These are phyloP conservation scores for Yoshiicerus persimilis DNA, from an alignment of 1,140 invertebrate species.

Conservation along the genomic window DNA sequence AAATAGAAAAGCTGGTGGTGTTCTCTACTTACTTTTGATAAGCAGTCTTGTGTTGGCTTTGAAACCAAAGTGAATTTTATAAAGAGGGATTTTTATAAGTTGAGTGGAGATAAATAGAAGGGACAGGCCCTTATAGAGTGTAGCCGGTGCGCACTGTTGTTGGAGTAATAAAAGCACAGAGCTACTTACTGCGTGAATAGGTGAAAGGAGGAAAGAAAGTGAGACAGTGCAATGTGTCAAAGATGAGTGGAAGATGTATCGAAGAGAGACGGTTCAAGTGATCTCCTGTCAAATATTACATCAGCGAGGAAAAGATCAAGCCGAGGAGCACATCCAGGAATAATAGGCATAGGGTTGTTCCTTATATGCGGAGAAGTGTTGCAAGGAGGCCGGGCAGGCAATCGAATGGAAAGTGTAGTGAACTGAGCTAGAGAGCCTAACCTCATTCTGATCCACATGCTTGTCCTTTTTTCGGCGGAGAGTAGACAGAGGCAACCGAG, in stretches of 20 bases:
- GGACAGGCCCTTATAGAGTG: neutral
- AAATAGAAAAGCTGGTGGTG: too few relatives aligned
- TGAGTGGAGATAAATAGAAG: neutral
- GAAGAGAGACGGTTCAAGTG: slow-evolving; percentile 7
- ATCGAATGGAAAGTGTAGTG: neutral
- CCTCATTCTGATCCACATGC: neutral
- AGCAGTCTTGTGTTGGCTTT: neutral
- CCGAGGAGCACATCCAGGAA: neutral
- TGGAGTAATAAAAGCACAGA: neutral
- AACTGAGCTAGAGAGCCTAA: neutral
- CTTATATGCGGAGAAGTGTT: neutral
- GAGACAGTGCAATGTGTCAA: slow-evolving; percentile 3
- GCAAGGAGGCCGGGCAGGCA: neutral
- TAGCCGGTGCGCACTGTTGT: neutral
- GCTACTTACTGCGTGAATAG: neutral
- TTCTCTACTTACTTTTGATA: too few relatives aligned
- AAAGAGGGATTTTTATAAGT: neutral
- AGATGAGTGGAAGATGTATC: slow-evolving; percentile 1
- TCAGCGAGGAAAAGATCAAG: neutral
- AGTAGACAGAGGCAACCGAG: neutral
- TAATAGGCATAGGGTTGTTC: neutral
- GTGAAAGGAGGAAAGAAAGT: neutral
- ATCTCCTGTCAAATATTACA: slow-evolving; percentile 20
- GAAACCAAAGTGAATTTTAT: neutral
- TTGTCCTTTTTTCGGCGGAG: neutral